Conservation (phyloP, 2,797 vertebrate genomes). For the Muscicapa comitata region DNA sequence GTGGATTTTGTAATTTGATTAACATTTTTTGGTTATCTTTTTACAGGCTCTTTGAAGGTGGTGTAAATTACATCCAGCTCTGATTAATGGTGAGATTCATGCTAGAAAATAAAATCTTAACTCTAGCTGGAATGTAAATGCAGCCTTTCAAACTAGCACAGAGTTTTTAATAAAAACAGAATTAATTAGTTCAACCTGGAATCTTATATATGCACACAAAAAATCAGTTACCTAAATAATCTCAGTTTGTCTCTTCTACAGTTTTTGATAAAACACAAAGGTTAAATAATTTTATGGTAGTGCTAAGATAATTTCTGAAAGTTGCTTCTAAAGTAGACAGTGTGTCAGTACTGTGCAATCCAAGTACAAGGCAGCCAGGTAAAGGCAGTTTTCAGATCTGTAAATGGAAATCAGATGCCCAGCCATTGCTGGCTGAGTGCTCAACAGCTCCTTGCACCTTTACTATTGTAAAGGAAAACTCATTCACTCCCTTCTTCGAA, state of each 20-base stretch:
- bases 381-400: not conserved
- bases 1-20: slow-evolving; percentile 56
- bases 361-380: not conserved
- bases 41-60: slow-evolving; percentile 39
- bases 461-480: not conserved
- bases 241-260: not conserved
- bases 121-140: not conserved
- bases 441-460: not conserved
- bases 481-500: not conserved
- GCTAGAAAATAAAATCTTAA: slow-evolving; percentile 28
- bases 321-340: not conserved
- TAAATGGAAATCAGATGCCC: not conserved
- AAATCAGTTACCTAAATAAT: not conserved
- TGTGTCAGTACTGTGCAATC: not conserved
- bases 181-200: not conserved
- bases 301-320: not conserved
- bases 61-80: slow-evolving; percentile 37
- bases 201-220: not conserved
- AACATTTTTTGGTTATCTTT: slow-evolving; percentile 58
- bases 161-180: not conserved
- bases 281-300: not conserved
- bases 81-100: slow-evolving; percentile 40
- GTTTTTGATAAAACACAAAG: not conserved
- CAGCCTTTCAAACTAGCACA: not conserved
- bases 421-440: not conserved